phyloP scores from a whole-genome alignment of 1,140 invertebrate genomes.

The Coenobita brevimanus region DNA sequence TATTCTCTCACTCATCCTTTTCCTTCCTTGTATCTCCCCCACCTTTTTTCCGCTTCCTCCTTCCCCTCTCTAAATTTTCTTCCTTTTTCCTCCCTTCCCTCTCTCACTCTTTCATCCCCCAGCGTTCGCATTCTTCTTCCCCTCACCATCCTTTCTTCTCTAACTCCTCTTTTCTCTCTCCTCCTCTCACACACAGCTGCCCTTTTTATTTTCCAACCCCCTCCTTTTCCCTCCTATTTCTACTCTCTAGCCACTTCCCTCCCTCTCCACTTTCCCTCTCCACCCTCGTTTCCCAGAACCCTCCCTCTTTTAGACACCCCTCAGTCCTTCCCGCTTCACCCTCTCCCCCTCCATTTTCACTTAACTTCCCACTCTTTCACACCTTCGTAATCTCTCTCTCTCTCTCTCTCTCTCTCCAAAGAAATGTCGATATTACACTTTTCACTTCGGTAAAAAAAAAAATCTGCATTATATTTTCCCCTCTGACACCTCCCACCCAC shows the following conservation, averaged over 20 bases:
- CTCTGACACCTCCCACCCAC: too few species aligned
- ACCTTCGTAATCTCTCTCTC: too few species aligned
- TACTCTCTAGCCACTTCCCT: background rate
- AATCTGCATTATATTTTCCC: too few species aligned
- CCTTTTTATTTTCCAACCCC: background rate
- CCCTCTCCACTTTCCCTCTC: background rate
- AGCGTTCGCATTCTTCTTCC: too few species aligned
- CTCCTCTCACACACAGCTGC: background rate
- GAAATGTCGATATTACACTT: too few species aligned
- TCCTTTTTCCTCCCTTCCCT: background rate
- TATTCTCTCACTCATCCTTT: too few species aligned
- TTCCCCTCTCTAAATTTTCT: background rate
- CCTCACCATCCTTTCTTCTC: background rate
- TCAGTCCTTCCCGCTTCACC: too few species aligned
- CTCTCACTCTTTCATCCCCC: background rate
- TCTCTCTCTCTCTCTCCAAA: too few species aligned
- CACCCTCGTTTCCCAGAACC: background rate
- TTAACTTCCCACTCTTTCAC: too few species aligned
- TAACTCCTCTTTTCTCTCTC: background rate
- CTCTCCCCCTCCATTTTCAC: too few species aligned
- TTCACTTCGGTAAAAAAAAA: too few species aligned
- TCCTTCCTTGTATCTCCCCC: background rate
- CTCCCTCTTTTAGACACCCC: too few species aligned
- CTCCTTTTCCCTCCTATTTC: background rate
- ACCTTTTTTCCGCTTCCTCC: background rate